Evolutionary conservation across 30 jellyfish, hydroid and myxozoan genomes (phyloP).

Genomic region (Cassiopea andromeda): DNA sequence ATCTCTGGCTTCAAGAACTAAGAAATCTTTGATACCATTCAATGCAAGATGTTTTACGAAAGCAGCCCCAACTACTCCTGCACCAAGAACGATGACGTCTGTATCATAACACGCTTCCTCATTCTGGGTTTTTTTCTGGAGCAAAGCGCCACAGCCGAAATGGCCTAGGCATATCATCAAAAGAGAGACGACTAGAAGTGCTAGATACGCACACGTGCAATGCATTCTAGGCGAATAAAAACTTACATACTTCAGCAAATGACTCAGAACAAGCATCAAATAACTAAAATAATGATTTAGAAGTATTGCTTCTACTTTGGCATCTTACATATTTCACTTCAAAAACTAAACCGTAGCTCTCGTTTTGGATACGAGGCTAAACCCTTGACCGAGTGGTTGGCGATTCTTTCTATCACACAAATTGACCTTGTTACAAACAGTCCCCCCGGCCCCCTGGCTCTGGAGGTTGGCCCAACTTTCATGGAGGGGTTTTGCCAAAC

Average conservation of each 20-base stretch:
- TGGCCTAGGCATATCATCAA: neutral
- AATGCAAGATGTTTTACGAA: constrained; percentile 57
- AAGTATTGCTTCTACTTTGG: no score
- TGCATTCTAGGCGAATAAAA: neutral
- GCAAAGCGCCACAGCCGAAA: neutral
- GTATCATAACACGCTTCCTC: constrained; percentile 47
- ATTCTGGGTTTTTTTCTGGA: neutral
- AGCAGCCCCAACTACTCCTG: constrained; percentile 75
- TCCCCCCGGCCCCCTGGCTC: no score
- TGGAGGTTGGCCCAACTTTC: no score
- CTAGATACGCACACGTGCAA: neutral
- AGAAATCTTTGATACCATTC: constrained; percentile 29
- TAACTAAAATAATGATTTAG: no score
- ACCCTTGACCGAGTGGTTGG: no score
- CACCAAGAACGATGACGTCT: constrained; percentile 73
- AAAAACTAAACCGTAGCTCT: neutral
- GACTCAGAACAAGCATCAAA: neutral
- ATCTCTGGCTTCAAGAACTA: constrained; percentile 66
- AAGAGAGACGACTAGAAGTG: neutral
- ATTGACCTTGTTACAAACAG: no score
- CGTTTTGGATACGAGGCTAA: constrained; percentile 4
- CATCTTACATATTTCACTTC: no score
- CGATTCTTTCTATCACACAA: no score
- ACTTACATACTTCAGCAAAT: neutral
- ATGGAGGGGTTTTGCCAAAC: no score